Percentiles rank a stretch among this genome's conserved stretches.
Evolutionary conservation across 37 sponge, comb jelly and placozoan genomes (phyloP).

Genomic region (Aphrocallistes beatrix): DNA sequence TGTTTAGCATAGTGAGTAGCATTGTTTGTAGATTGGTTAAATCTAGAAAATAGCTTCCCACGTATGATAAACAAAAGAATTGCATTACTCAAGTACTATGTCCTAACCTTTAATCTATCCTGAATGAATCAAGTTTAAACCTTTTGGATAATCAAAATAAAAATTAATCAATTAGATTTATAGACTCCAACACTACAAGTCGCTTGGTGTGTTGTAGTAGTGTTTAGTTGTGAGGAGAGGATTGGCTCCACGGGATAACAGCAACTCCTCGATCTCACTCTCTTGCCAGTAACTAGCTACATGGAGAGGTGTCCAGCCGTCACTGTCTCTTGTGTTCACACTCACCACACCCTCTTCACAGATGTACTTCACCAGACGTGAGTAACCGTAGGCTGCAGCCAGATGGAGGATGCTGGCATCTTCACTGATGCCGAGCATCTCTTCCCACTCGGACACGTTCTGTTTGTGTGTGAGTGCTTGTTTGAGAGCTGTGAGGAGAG

Average conservation of each 20-base stretch:
- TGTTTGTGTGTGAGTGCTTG: neutral
- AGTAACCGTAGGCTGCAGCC: neutral
- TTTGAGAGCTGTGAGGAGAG: neutral
- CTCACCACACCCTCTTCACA: neutral
- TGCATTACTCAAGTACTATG: too few relatives aligned
- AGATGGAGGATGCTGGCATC: neutral
- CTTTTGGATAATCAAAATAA: too few relatives aligned
- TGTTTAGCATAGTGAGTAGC: too few relatives aligned
- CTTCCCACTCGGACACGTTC: neutral
- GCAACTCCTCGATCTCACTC: neutral
- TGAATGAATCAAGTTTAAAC: too few relatives aligned
- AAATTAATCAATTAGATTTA: too few relatives aligned
- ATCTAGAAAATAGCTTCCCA: too few relatives aligned
- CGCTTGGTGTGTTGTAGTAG: neutral
- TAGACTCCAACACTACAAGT: too few relatives aligned
- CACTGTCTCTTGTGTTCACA: neutral
- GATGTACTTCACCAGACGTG: neutral
- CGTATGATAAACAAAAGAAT: too few relatives aligned
- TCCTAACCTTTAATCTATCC: too few relatives aligned
- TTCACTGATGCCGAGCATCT: neutral
- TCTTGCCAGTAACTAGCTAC: neutral
- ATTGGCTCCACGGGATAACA: neutral
- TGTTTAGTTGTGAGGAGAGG: neutral
- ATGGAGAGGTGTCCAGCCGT: conserved; percentile 6
- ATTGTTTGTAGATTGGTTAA: too few relatives aligned